Base-by-base conservation (phyloP, 2,113 vertebrate genomes). In the rabbit (Oryctolagus cuniculus) region DNA sequence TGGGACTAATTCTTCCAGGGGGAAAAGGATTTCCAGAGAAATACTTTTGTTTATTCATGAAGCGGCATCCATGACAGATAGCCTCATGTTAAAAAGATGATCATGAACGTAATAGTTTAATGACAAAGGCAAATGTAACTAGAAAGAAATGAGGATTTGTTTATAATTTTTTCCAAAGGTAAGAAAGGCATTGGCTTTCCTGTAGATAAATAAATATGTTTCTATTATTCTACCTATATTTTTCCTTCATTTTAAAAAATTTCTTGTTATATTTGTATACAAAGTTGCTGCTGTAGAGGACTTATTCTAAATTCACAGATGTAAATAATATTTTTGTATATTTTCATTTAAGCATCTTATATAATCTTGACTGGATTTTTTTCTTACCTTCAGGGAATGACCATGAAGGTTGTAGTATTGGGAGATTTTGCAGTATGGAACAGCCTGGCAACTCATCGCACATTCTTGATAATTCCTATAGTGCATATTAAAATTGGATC, bases 391-490 rank as follows among this genome's bases (percentile, higher is more conserved):
- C 19, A 86, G 24, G 89, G n/a, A 53, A 79, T 84, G 90, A 44
- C 84, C 49, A 38, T 0, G 1, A 85, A 93, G 55, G 17, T 51
- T 87, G 96, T 89, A 83, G 83, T 96, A 90, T 55, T 88, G 38
- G 79, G 51, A 95, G 75, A 80, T n/a, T n/a, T 96, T 58, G 58
- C 67, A 63, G 10, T 86, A 77, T 92, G 93, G 34, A 84, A 31
- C 86, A 94, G 83, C 27, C 91, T 95, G 89, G 81, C 77, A 97
- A 87, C 86, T 87, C 69, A 91, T 95, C 61, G 58, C 16, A 22
- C 29, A 75, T 7, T 88, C 15, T 97, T 97, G 96, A 94, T 94
- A 95, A 90, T 94, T 96, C 64, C 17, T 94, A 70, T 94, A 78
- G 27, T 0, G 67, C 29, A 22, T 97, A 95, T 96, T 89, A 88